These are phyloP conservation scores for Dyspetes luteomarginatus DNA, from an alignment of 2,888 invertebrate species.

Conservation along the genomic window DNA sequence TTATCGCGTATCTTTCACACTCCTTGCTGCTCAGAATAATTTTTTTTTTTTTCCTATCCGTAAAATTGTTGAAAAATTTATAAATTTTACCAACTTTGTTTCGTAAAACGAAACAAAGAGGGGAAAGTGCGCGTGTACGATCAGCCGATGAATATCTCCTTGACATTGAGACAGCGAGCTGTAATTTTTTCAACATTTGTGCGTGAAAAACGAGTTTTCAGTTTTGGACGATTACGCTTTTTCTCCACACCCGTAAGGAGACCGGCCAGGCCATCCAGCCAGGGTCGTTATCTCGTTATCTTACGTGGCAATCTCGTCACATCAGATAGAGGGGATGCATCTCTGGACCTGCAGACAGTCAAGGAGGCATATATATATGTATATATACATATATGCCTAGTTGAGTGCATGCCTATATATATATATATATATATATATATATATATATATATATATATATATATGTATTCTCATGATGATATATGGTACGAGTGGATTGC, in stretches of 20 bases:
- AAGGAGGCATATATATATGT: not conserved
- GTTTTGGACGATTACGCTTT: not conserved
- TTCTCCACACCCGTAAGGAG: not conserved
- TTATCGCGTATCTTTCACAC: not conserved
- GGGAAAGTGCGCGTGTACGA: no score
- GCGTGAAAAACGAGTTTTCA: not conserved
- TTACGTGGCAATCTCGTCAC: not conserved
- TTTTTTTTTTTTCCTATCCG: not conserved
- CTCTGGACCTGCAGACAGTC: not conserved
- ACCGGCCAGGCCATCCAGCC: not conserved
- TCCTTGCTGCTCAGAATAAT: not conserved
- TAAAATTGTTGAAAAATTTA: not conserved
- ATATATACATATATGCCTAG: no score
- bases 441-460: not conserved
- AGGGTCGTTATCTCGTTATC: conserved; percentile 9
- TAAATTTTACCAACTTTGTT: no score
- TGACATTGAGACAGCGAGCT: no score
- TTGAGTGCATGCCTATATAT: no score
- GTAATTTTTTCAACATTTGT: no score
- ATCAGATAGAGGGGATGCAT: conserved; percentile 6
- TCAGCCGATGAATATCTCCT: no score
- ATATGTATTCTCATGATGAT: not conserved
- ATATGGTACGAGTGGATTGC: not conserved
- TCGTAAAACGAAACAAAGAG: no score
- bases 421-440: not conserved